Base-by-base conservation (phyloP, 37 sponge, comb jelly and placozoan species). In the Geodia barretti region DNA sequence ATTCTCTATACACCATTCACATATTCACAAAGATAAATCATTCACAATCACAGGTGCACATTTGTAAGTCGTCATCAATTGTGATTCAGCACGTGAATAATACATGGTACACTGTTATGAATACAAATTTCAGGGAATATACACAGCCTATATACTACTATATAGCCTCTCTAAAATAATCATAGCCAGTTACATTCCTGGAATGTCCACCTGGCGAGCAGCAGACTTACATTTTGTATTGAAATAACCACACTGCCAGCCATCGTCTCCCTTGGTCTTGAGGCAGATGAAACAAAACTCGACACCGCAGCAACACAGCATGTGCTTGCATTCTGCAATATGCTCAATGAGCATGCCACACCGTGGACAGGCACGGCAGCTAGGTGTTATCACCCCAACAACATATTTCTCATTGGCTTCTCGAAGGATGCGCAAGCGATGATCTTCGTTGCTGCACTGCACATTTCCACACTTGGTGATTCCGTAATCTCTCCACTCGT, bases 291-390 rank as follows among this genome's bases (percentile, higher is more conserved):
- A 89, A 60, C 89, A 89, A 59, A 89, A 89, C 25, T 64, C 60
- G 24, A 60, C 62, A 1, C 74, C 24, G 60, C 89, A 89, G 3
- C n/a, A 47, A 62, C 89, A 89, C 3, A 37, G 68, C 84, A 89
- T 83, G 65, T 89, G 83, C 68, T 89, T 89, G 61, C 89, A 89
- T 32, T 42, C 79, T 23, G 29, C 68, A 31, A 43, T 83, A 36
- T 89, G 89, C 28, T 83, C 84, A 59, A 89, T 78, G 29, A 78
- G 33, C n/a, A 47, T 20, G 17, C 89, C 89, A 83, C 89, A 89
- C 4, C n/a, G 29, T 0, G 79, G 79, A 83, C 89, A 89, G 11
- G 79, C 79, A 23, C 89, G 72, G 23, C 30, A 54, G n/a, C 82
- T 78, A 28, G 89, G 89, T 24, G 77, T 64, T 23, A 42, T 20